Base-by-base conservation (phyloP, 2,113 vertebrate species). In the Orthonyx spaldingii region DNA sequence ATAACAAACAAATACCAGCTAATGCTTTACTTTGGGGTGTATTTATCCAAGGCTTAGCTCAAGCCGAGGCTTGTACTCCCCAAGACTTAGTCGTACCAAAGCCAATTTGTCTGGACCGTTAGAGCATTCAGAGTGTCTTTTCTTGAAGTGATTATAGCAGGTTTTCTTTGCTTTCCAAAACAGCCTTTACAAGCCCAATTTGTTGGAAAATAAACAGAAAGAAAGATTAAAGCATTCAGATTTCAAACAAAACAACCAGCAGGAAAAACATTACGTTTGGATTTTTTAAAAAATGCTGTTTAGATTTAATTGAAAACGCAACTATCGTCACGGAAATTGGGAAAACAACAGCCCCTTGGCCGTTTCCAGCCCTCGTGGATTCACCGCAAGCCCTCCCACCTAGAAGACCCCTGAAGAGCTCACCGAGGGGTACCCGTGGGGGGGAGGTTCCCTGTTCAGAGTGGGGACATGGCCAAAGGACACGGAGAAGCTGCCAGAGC, bases 101-200 rank as follows among this genome's bases (percentile, higher is more conserved):
- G 85, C 61, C 57, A 64, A 53, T 83, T 85, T 76, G 84, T 41
- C 89, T 41, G 49, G 70, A 52, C 82, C 53, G 11, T 33, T 32
- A 68, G 82, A 91, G 90, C 74, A 14, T 56, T 76, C 92, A 61
- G 70, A 91, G 56, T 4, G 52, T 37, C 75, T 93, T 82, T 32
- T 60, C 65, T 41, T 33, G 49, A 68, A 69, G 70, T 30, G 82
- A 72, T 76, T 64, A 57, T 10, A 77, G 71, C 50, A 69, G 85
- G 46, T 88, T 90, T 87, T 24, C 88, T 53, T 52, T 49, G 69
- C 90, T 87, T 68, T 64, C 87, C 72, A 63, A 69, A 94, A 41
- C 83, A 66, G 81, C 90, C 60, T 84, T 84, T 37, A 57, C 94
- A 76, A 77, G 24, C 55, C 53, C 42, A 59, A 23, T 77, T 93